Base-by-base conservation (phyloP, 1,140 invertebrate species). In the Hypsibius dujardini region DNA sequence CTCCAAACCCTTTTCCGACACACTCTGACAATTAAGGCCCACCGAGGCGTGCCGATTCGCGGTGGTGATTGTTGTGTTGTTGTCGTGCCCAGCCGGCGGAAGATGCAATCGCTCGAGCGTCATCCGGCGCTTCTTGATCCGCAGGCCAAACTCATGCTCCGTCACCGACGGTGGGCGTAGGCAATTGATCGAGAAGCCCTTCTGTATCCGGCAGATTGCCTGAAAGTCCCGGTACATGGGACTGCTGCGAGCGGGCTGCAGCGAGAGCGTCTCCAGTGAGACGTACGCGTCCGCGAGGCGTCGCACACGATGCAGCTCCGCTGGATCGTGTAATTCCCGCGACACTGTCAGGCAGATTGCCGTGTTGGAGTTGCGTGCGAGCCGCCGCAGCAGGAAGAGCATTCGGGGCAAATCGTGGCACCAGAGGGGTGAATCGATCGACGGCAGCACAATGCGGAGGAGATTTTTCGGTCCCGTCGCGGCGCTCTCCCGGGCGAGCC, bases 381-480 rank as follows among this genome's bases (percentile, higher is more conserved):
- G 62, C 12, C 3, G 12, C 42, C 42, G 12, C 62, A 67, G 42
- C 12, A 7, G 62, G 42, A 67, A 67, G 3, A 67, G 42, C 3
- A 67, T 15, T 42, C 42, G 62, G 62, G 3, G 45, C 12, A 67
- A 67, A 7, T 67, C 12, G 45, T 12, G 12, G 42, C 42, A 7
- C 62, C 62, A 67, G 12, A 67, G 42, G 12, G 62, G 62, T 15
- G 62, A 67, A 67, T 67, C 62, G 7, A 67, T 45, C 3, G 12
- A 12, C 0, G 62, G 62, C 12, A 67, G 62, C 12, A 12, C 12
- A 0, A 67, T 42, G 12, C 62, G 62, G 42, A 67, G 62, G 12
- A 42, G 3, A 15, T 42, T 12, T 12, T 12, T 7, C 3, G 12
- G 12, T 15, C 12, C 12, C 12, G 3, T 15, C 45, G 12, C 45